Evolutionary conservation across 2,888 invertebrate species (phyloP).

Genomic region (Cataglyphis cursor): DNA sequence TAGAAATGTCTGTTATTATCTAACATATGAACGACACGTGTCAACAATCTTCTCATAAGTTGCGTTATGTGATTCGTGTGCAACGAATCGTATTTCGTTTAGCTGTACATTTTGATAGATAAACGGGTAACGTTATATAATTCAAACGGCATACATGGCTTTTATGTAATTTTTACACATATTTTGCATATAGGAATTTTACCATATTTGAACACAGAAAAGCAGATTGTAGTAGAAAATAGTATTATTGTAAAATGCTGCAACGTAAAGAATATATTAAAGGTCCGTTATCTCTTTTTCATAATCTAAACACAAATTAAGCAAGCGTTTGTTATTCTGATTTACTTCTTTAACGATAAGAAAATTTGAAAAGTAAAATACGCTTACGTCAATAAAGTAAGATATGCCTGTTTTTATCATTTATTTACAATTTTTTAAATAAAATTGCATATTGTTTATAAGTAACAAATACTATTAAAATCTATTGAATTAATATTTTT

Average conservation of each 20-base stretch:
- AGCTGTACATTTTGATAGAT: conserved; percentile 12
- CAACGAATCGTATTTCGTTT: conserved; percentile 38
- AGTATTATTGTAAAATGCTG: not conserved
- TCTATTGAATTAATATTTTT: not conserved
- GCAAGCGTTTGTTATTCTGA: conserved; percentile 17
- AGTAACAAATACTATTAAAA: not conserved
- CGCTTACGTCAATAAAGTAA: not conserved
- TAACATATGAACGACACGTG: not conserved
- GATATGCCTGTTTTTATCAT: not conserved
- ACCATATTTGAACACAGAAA: conserved; percentile 12
- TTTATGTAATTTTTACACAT: conserved; percentile 11
- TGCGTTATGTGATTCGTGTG: not conserved
- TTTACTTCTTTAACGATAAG: conserved; percentile 10
- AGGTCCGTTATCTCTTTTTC: not conserved
- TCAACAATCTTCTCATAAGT: not conserved
- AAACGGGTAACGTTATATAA: conserved; percentile 17
- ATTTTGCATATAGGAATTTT: not conserved
- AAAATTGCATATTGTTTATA: not conserved
- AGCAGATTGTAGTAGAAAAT: not conserved
- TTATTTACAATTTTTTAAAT: not conserved
- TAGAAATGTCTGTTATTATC: not conserved
- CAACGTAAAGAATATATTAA: conserved; percentile 1
- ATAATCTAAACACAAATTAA: conserved; percentile 1
- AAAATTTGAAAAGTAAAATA: conserved; percentile 35
- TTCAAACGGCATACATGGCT: conserved; percentile 17